Evolutionary conservation across 2,888 invertebrate species (phyloP), one percentile per base, ranked within the genome.

Genomic region (Busseola fusca): DNA sequence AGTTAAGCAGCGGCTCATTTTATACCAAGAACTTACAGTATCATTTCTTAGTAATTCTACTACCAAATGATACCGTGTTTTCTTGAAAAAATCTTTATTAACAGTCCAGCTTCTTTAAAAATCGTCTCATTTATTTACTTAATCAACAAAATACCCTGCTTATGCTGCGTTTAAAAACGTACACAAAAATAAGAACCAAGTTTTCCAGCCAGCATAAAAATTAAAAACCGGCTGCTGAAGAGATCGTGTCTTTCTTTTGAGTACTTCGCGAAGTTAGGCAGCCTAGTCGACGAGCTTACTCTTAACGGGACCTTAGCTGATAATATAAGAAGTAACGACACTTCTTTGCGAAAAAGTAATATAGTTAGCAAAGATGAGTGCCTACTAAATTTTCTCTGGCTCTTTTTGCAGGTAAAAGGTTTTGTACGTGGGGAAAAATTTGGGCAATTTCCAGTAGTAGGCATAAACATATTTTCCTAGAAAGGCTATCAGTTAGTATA

Each of bases 301-400:
- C 9, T 21, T 56, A 68, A 59, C 50, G 34, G 27, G 18, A n/a
- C 71, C 52, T 74, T 69, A 81, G 69, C 66, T 67, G 40, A 64
- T 78, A 64, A 74, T 78, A 71, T 81, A 74, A 71, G 63, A 70
- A 64, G 64, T 67, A 81, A 81, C 69, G 69, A 71, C 69, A 71
- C 56, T 81, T 74, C 72, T 76, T 79, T 76, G 34, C 30, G 69
- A 65, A 69, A 63, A 77, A 73, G 64, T 77, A 69, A 58, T 68
- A 62, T 54, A 68, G 57, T 73, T 77, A 68, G 57, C 30, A 64
- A 74, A 70, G 66, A 77, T 68, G 45, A 68, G 69, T 73, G 40
- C 37, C 58, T 72, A 69, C 59, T 45, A 60, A 60, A 69, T 81
- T 75, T 50, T 27, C 27, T 58, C 60, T 62, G 18, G 42, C 25